Evolutionary conservation across 2,113 vertebrate species (phyloP).

Genomic region (Calidris pygmaea): DNA sequence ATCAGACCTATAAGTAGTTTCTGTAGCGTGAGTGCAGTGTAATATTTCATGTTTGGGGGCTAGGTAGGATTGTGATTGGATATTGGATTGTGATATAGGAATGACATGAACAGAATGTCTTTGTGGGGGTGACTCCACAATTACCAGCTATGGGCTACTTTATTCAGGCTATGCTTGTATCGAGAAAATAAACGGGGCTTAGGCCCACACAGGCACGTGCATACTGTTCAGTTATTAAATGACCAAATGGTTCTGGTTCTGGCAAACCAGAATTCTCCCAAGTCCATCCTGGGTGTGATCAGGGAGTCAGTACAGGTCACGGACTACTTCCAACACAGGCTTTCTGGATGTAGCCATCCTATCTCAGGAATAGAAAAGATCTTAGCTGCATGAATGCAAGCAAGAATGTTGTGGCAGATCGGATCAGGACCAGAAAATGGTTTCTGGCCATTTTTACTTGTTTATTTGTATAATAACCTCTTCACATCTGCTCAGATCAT

Average conservation of each 20-base stretch:
- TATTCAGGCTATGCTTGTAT: background rate
- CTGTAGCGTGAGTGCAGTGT: background rate
- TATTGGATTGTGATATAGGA: background rate
- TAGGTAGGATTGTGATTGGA: background rate
- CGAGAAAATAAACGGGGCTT: background rate
- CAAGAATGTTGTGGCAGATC: background rate
- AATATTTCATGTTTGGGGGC: background rate
- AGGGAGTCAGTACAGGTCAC: background rate
- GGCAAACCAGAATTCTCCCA: background rate
- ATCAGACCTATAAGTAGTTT: background rate
- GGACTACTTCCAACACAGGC: background rate
- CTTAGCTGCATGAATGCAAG: background rate
- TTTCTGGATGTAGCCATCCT: background rate
- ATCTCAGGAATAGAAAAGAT: background rate
- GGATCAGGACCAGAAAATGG: background rate
- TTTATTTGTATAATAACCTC: background rate
- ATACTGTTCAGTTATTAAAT: background rate
- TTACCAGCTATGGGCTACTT: background rate
- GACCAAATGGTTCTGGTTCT: background rate
- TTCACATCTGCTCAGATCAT: background rate
- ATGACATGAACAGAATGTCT: background rate
- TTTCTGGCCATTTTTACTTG: background rate
- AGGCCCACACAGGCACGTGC: background rate
- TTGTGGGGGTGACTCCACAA: background rate
- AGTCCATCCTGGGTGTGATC: background rate